Base-by-base conservation (phyloP, 2,113 vertebrate genomes). In the Rhagologus leucostigma region DNA sequence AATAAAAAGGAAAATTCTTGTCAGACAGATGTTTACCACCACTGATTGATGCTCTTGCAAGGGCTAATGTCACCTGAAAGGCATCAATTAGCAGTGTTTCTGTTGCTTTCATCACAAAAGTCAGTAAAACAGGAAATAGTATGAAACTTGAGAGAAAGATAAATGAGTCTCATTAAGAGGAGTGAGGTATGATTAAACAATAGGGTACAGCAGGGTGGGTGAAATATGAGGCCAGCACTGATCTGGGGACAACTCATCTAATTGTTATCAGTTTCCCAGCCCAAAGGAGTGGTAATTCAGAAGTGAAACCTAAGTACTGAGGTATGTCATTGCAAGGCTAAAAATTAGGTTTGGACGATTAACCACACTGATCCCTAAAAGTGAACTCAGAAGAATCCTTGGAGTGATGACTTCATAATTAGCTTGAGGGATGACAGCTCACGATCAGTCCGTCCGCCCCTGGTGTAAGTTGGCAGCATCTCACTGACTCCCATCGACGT, bases 361-460 rank as follows among this genome's bases (percentile, higher is more conserved):
- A 87, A 69, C 41, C 44, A 64, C 41, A 9, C 56, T 37, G 44
- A 49, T 89, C 52, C 53, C 60, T 81, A 87, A 55, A 93, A 87
- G 33, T 35, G 49, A 90, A 89, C 73, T 94, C 56, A 87, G 90
- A 90, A 93, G 85, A 88, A 68, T 75, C 47, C 50, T 37, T 90
- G 85, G 92, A 50, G 56, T 49, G 71, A 60, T 70, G 39, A 85
- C 67, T 44, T 96, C 8, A 6, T 69, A 62, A 91, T 95, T 63
- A 70, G 47, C 75, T 37, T 20, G 60, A 68, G 13, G 37, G 47
- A 63, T 84, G 79, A 74, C 79, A 90, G 55, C 68, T 85, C 85
- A 88, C 0, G 0, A 49, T 41, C 8, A 0, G 50, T 56, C 0
- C 0, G 0, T 77, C 84, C 0, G 0, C 26, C 41, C 22, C 32